Conservation (phyloP, 1,140 invertebrate species). For the Charaxes varanes region DNA sequence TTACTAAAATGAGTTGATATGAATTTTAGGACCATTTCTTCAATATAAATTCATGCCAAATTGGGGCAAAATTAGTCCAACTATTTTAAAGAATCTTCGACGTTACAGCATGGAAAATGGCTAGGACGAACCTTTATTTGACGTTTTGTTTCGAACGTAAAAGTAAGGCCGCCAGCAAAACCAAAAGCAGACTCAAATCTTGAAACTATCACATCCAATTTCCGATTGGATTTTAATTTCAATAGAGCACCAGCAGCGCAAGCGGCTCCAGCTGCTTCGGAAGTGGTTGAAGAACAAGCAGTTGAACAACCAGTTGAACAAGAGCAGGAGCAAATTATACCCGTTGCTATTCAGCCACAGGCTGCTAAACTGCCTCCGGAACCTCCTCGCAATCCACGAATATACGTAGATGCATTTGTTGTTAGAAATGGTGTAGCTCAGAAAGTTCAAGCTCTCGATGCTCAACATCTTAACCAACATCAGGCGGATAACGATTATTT, state of each 20-base stretch:
- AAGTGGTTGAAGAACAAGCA: slow-evolving; percentile 25
- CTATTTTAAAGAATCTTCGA: too few relatives aligned
- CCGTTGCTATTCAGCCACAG: slow-evolving; percentile 39
- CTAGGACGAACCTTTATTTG: too few relatives aligned
- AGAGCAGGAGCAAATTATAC: slow-evolving; percentile 26
- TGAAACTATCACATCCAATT: slow-evolving; percentile 53
- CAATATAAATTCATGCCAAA: too few relatives aligned
- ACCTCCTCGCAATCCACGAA: slow-evolving; percentile 47
- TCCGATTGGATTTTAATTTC: slow-evolving; percentile 52
- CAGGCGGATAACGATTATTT: slow-evolving; percentile 49
- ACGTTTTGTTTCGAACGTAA: too few relatives aligned
- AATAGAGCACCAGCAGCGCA: slow-evolving; percentile 38
- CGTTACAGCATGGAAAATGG: too few relatives aligned
- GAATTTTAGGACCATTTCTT: too few relatives aligned
- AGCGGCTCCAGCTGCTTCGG: slow-evolving; percentile 18
- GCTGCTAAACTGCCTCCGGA: slow-evolving; percentile 41
- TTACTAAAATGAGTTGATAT: too few relatives aligned
- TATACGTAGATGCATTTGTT: slow-evolving; percentile 68
- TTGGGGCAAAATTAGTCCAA: too few relatives aligned
- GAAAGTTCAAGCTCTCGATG: slow-evolving; percentile 55
- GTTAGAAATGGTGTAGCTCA: slow-evolving; percentile 58
- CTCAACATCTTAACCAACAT: slow-evolving; percentile 38
- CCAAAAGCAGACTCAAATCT: slow-evolving; percentile 40
- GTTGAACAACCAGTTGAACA: slow-evolving; percentile 11
- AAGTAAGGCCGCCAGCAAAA: slow-evolving; percentile 26